A percentile compares a stretch with the other conserved stretches of the same genome.
Conservation (phyloP, 2,113 vertebrate genomes). For the Orycteropus afer region DNA sequence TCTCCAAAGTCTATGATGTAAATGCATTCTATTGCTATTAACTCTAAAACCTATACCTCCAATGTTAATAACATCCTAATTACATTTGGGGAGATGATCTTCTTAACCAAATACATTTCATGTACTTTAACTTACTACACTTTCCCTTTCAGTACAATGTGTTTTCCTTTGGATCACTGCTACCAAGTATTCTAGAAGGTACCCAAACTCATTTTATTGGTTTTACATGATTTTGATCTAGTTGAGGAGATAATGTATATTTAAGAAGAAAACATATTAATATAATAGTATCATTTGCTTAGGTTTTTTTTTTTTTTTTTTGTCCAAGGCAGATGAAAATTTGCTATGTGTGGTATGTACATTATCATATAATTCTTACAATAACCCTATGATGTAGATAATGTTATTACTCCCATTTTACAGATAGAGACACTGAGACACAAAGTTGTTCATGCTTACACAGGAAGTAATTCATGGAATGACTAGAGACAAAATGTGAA, state of each 20-base stretch:
- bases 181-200: neutral
- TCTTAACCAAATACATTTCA: neutral
- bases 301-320: constrained; percentile 26
- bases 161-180: neutral
- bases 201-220: neutral
- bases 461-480: neutral
- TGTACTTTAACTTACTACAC: neutral
- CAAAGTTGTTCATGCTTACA: neutral
- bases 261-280: neutral
- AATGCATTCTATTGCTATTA: neutral
- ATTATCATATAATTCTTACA: constrained; percentile 1
- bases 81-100: neutral
- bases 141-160: neutral
- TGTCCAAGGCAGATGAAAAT: neutral
- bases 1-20: neutral
- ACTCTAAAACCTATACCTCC: neutral
- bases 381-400: neutral
- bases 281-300: constrained; percentile 18
- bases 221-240: constrained; percentile 24
- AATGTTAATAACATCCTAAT: neutral
- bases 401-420: neutral
- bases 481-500: neutral
- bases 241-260: neutral
- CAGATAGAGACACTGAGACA: neutral
- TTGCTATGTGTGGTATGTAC: neutral